phyloP scores from a whole-genome alignment of 2,113 vertebrate genomes.

The Labeo rohita region DNA sequence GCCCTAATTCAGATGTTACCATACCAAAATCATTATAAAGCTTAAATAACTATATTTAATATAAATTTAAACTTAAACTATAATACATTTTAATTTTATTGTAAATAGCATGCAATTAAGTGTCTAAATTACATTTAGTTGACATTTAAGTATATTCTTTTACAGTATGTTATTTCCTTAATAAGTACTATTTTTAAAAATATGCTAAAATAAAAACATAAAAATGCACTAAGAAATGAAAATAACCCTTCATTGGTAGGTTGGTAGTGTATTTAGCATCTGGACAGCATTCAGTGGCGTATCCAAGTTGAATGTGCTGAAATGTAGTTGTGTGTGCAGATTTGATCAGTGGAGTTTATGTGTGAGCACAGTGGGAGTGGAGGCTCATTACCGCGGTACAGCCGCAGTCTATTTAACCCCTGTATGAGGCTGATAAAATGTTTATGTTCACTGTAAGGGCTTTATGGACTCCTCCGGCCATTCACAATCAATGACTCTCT shows the following conservation, averaged over 20 bases:
- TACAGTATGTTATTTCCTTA: too few species aligned
- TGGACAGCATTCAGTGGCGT: not conserved
- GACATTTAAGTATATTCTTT: not conserved
- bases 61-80: not conserved
- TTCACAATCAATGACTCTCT: constrained; percentile 71
- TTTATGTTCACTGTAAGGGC: constrained; percentile 79
- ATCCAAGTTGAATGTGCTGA: not conserved
- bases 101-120: not conserved
- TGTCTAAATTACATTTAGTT: not conserved
- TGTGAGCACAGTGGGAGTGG: constrained; percentile 1
- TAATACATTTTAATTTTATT: too few species aligned
- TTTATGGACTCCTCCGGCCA: constrained; percentile 78
- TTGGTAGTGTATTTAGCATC: not conserved
- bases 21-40: too few species aligned
- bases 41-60: not conserved
- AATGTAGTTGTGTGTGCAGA: not conserved
- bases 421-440: constrained; percentile 75
- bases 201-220: not conserved
- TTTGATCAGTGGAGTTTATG: not conserved
- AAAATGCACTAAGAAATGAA: not conserved
- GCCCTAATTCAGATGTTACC: too few species aligned
- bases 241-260: not conserved
- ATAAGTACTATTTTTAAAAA: not conserved
- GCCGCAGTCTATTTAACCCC: constrained; percentile 71
- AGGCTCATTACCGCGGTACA: constrained; percentile 48